Evolutionary conservation across 2,113 vertebrate species (phyloP).

Genomic region (Cromileptes altivelis): DNA sequence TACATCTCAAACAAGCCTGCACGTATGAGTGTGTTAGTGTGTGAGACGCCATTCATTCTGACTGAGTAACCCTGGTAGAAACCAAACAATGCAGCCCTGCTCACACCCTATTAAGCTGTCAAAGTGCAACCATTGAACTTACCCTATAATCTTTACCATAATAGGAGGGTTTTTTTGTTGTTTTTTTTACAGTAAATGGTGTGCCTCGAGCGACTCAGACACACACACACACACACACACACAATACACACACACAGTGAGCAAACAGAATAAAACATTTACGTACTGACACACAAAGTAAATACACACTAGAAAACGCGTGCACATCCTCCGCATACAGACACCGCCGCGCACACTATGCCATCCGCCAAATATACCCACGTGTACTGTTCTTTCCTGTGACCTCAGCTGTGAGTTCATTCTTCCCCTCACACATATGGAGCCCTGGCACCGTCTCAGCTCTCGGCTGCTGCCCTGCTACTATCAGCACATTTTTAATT

Average conservation of each 20-base stretch:
- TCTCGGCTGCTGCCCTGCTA: conserved; percentile 70
- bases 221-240: conserved; percentile 13
- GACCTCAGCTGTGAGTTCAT: conserved; percentile 74
- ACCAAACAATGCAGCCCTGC: conserved; percentile 59
- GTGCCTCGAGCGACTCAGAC: conserved; percentile 23
- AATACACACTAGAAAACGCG: conserved; percentile 21
- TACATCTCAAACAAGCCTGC: conserved; percentile 53
- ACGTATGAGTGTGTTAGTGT: conserved; percentile 21
- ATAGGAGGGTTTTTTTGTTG: conserved; percentile 21
- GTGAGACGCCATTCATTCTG: conserved; percentile 53
- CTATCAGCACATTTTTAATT: conserved; percentile 81
- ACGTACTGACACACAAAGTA: conserved; percentile 18
- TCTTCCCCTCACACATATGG: conserved; percentile 71
- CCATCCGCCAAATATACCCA: conserved; percentile 47
- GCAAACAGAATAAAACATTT: conserved; percentile 28
- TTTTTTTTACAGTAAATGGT: conserved; percentile 40
- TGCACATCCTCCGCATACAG: conserved; percentile 8
- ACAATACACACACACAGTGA: not conserved
- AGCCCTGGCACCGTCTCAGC: conserved; percentile 64
- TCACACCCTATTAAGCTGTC: conserved; percentile 65
- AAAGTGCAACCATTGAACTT: conserved; percentile 44
- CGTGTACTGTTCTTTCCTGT: conserved; percentile 54
- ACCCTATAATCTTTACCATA: conserved; percentile 52
- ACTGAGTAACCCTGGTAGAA: conserved; percentile 56
- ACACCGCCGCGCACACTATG: conserved; percentile 17